Evolutionary conservation across 2,888 invertebrate species (phyloP).

Genomic region (Buathra laborator): DNA sequence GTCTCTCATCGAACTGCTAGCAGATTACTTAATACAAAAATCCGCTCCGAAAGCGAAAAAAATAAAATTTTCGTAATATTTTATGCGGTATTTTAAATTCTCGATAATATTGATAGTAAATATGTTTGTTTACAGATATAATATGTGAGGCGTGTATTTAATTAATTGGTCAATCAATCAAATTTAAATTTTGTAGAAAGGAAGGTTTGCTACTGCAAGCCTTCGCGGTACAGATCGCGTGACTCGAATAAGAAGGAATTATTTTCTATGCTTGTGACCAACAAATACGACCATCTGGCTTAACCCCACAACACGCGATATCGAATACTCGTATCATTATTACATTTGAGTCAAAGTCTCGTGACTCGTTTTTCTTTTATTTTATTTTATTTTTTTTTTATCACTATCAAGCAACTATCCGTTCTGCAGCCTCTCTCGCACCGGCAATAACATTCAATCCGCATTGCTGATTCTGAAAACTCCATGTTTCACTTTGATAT

Average conservation of each 20-base stretch:
- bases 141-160: not conserved
- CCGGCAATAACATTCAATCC: not conserved
- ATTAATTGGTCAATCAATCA: not conserved
- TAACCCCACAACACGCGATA: conserved; percentile 4
- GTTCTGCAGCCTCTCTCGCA: not conserved
- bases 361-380: not conserved
- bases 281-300: conserved; percentile 12
- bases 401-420: not conserved
- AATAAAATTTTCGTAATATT: too few species aligned
- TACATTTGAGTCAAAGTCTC: not conserved
- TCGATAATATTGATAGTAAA: too few species aligned
- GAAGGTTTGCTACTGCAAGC: not conserved
- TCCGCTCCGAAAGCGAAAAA: too few species aligned
- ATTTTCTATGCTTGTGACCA: not conserved
- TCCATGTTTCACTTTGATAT: conserved; percentile 32
- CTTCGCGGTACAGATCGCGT: not conserved
- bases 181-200: not conserved
- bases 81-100: too few species aligned
- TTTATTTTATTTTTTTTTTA: not conserved
- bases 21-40: too few species aligned
- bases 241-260: not conserved
- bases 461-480: conserved; percentile 47
- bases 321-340: not conserved
- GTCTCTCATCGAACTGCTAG: too few species aligned
- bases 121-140: too few species aligned